Percentiles rank a stretch among this genome's conserved stretches.
Evolutionary conservation across 2,888 invertebrate species (phyloP).

Genomic region (Noctua janthina): DNA sequence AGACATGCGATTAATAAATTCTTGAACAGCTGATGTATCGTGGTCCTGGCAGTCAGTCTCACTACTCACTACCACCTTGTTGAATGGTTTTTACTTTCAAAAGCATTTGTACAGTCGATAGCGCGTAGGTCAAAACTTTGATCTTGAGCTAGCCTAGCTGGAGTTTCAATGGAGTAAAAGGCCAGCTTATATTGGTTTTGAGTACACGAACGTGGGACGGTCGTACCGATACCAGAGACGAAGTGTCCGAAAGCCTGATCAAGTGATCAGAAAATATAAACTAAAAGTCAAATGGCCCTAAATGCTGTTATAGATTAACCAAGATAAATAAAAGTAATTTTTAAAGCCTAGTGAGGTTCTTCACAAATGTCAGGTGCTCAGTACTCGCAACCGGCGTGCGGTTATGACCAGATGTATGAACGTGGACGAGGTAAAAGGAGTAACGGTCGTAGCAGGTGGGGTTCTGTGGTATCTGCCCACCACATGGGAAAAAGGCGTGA

Average conservation of each 20-base stretch:
- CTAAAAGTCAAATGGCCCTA: background rate
- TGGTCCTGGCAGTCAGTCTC: background rate
- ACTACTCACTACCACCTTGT: background rate
- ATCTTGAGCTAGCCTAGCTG: too few relatives aligned
- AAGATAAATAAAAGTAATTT: too few relatives aligned
- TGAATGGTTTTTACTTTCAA: background rate
- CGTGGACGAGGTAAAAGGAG: too few relatives aligned
- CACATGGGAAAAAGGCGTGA: too few relatives aligned
- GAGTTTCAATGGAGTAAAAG: too few relatives aligned
- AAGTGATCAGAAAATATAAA: background rate
- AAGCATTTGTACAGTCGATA: background rate
- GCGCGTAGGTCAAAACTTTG: too few relatives aligned
- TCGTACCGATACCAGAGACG: background rate
- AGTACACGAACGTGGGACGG: background rate
- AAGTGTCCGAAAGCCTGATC: background rate
- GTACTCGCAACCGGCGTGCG: too few relatives aligned
- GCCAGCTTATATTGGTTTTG: background rate
- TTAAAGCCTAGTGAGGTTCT: too few relatives aligned
- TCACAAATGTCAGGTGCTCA: too few relatives aligned
- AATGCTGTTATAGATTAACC: background rate
- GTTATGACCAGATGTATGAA: too few relatives aligned
- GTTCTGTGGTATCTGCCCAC: too few relatives aligned
- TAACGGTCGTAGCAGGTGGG: too few relatives aligned
- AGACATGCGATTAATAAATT: constrained; percentile 4
- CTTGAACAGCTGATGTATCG: background rate